Percentiles rank a stretch among this genome's conserved stretches.
phyloP scores from a whole-genome alignment of 2,888 invertebrate species.

The Flabesymbios commensalis region DNA sequence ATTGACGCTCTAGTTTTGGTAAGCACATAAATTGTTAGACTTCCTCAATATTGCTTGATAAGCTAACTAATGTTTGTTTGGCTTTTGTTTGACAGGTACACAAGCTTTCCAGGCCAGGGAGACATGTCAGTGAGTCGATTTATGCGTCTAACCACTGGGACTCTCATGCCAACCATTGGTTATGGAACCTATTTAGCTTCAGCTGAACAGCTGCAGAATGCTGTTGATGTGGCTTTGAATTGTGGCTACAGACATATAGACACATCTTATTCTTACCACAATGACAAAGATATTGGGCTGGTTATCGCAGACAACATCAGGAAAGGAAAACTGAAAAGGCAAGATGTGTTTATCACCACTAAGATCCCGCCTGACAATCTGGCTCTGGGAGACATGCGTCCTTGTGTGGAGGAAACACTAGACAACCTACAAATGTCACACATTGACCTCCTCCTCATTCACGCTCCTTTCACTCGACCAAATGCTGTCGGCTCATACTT shows the following conservation, averaged over 20 bases:
- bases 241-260: slow-evolving; percentile 17
- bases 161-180: slow-evolving; percentile 9
- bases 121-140: too few species aligned
- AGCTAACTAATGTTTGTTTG: too few species aligned
- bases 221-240: slow-evolving; percentile 5
- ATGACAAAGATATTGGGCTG: slow-evolving; percentile 5
- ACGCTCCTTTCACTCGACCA: not conserved
- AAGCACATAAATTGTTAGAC: too few species aligned
- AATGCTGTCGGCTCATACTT: not conserved
- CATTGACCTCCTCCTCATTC: slow-evolving; percentile 10
- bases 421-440: not conserved
- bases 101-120: too few species aligned
- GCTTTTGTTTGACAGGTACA: too few species aligned
- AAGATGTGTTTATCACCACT: slow-evolving; percentile 12
- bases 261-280: slow-evolving; percentile 3
- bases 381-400: not conserved
- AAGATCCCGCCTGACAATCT: slow-evolving; percentile 5
- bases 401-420: not conserved
- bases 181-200: slow-evolving; percentile 5
- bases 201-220: not conserved
- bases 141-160: slow-evolving; percentile 3
- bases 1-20: too few species aligned
- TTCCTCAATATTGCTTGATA: too few species aligned
- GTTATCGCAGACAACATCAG: not conserved
- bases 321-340: slow-evolving; percentile 1